These are phyloP conservation scores for Umimayanthus chanpuru DNA, from an alignment of 92 coral and sea anemone genomes.

Conservation along the genomic window DNA sequence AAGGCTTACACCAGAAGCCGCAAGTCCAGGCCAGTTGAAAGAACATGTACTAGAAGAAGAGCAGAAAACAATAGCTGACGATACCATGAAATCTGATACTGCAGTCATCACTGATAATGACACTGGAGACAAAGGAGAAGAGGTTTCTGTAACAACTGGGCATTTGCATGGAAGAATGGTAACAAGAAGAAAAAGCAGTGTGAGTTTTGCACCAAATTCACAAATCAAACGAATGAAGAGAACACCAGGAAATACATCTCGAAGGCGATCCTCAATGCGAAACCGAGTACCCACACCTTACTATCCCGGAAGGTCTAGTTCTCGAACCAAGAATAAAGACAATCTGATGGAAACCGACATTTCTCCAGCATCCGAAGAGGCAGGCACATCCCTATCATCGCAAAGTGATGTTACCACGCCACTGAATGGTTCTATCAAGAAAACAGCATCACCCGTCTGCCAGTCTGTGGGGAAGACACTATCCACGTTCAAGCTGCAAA, in stretches of 20 bases:
- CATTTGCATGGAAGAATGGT: neutral
- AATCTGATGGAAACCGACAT: conserved; percentile 14
- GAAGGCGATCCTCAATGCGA: conserved; percentile 43
- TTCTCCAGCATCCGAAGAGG: neutral
- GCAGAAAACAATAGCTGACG: neutral
- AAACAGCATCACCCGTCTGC: neutral
- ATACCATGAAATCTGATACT: conserved; percentile 25
- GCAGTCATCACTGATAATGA: neutral
- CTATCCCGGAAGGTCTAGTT: conserved; percentile 19
- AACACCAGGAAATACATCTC: conserved; percentile 12
- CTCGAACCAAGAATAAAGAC: conserved; percentile 25
- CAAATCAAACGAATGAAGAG: neutral
- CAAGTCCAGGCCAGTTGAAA: neutral
- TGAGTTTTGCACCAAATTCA: conserved; percentile 19
- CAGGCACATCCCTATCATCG: neutral
- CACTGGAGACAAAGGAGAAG: neutral
- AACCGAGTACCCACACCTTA: conserved; percentile 47
- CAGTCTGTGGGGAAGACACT: neutral
- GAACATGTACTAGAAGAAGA: neutral
- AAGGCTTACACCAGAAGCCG: conserved; percentile 71
- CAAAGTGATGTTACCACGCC: neutral
- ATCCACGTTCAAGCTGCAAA: neutral
- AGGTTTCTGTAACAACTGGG: conserved; percentile 1
- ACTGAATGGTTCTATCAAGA: neutral
- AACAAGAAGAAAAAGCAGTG: conserved; percentile 20